Base-by-base conservation (phyloP, 2,888 invertebrate species). In the Allolobophora icterica region DNA sequence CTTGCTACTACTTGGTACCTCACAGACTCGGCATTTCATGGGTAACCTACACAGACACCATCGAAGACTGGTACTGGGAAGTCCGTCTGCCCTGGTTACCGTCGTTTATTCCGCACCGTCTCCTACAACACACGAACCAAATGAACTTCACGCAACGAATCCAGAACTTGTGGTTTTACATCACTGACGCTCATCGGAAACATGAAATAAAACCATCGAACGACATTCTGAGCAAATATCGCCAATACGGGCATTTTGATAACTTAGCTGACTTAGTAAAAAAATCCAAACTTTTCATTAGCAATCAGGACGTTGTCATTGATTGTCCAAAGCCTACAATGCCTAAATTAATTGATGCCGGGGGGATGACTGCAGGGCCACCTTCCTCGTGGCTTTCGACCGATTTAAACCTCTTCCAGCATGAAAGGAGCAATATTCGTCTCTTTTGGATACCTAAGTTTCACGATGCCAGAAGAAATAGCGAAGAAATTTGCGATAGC, bases 361-460 rank as follows among this genome's bases (percentile, higher is more conserved):
- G 89, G 0, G 89, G 89, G 35, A 34, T 89, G 34, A 89, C 89
- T 21, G 19, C 42, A n/a, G 13, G 33, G 6, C n/a, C 40, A n/a
- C 1, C 42, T 1, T 40, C 35, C 33, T 4, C 1, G 34, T 1
- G 15, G 35, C 89, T 42, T 24, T 34, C 34, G 17, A 19, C 21
- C n/a, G n/a, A 40, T 34, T 35, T 40, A 30, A 30, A 15, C 13
- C 58, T 91, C 89, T 34, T 91, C 30, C 45, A 19, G 89, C 24
- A 58, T 6, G 13, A 84, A 52, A 40, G 71, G 58, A 34, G 34
- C 40, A 84, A 90, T 89, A 13, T 91, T 90, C 30, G 42, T 33
- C 89, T 38, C 34, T 1, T 90, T 91, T 33, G 91, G 91, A 11
- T 84, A 42, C 35, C 38, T 90, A 58, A 33, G 89, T 30, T n/a